phyloP scores from a whole-genome alignment of 2,888 invertebrate species.

The Eudasyphora cyanicolor region DNA sequence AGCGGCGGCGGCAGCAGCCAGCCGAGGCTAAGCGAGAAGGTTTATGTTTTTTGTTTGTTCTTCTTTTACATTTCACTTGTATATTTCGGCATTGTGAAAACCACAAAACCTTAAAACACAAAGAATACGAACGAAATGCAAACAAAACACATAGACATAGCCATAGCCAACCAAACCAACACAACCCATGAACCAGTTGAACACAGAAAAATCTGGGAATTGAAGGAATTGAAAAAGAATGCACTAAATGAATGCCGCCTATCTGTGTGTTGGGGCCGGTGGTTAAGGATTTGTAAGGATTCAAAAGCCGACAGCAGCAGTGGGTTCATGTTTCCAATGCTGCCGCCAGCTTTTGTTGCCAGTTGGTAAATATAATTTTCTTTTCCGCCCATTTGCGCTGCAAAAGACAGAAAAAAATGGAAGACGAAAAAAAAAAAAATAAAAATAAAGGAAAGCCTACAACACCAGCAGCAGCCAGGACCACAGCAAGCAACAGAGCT shows the following conservation, averaged over 20 bases:
- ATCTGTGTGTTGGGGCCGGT: not conserved
- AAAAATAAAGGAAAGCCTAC: not conserved
- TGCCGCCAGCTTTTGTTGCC: slow-evolving; percentile 34
- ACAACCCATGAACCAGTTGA: not conserved
- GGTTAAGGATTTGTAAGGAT: slow-evolving; percentile 31
- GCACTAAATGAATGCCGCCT: slow-evolving; percentile 5
- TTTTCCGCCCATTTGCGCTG: slow-evolving; percentile 61
- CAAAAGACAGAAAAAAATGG: not conserved
- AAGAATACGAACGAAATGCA: slow-evolving; percentile 10
- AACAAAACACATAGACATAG: too few relatives aligned
- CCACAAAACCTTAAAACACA: slow-evolving; percentile 50
- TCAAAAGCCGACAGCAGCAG: slow-evolving; percentile 45
- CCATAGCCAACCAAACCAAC: not conserved
- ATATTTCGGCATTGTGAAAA: slow-evolving; percentile 39
- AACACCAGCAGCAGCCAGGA: not conserved
- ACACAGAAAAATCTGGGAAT: slow-evolving; percentile 17
- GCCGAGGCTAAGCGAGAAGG: not conserved
- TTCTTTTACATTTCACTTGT: slow-evolving; percentile 12
- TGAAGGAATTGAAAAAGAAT: slow-evolving; percentile 17
- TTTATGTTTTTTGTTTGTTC: slow-evolving; percentile 10
- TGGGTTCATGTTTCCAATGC: slow-evolving; percentile 30
- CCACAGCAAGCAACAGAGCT: not conserved
- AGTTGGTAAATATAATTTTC: slow-evolving; percentile 60
- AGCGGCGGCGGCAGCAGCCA: too few relatives aligned
- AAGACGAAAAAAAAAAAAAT: too few relatives aligned